A percentile compares a stretch with the other conserved stretches of the same genome.
Conservation (phyloP, 2,113 vertebrate species). For the Notiomystis cincta region DNA sequence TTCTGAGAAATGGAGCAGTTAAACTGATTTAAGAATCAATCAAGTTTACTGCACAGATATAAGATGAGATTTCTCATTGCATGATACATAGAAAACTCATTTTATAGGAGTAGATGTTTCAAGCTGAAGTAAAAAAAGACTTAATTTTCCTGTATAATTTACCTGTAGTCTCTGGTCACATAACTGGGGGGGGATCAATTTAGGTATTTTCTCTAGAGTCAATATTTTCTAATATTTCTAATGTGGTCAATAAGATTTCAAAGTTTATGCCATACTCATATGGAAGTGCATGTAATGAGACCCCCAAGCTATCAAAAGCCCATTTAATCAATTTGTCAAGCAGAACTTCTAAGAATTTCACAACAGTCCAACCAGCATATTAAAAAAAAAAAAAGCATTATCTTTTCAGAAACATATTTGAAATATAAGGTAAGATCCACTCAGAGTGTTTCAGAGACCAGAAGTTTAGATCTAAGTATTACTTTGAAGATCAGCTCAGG, state of each 20-base stretch:
- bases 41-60: background rate
- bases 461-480: background rate
- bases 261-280: background rate
- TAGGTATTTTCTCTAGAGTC: background rate
- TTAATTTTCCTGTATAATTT: background rate
- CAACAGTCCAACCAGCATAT: background rate
- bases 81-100: background rate
- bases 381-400: background rate
- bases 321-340: background rate
- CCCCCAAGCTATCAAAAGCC: background rate
- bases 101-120: background rate
- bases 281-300: background rate
- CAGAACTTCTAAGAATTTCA: background rate
- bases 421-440: background rate
- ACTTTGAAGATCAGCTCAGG: background rate
- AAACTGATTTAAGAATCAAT: background rate
- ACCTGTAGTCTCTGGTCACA: background rate
- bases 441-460: background rate
- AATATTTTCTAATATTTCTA: background rate
- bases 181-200: background rate
- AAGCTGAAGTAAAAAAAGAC: background rate
- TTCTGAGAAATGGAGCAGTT: background rate
- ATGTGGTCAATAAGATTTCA: background rate
- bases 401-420: background rate
- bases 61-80: background rate